A percentile compares a stretch with the other conserved stretches of the same genome.
These are phyloP conservation scores for Belgica antarctica DNA, from an alignment of 2,888 invertebrate species.

Conservation along the genomic window DNA sequence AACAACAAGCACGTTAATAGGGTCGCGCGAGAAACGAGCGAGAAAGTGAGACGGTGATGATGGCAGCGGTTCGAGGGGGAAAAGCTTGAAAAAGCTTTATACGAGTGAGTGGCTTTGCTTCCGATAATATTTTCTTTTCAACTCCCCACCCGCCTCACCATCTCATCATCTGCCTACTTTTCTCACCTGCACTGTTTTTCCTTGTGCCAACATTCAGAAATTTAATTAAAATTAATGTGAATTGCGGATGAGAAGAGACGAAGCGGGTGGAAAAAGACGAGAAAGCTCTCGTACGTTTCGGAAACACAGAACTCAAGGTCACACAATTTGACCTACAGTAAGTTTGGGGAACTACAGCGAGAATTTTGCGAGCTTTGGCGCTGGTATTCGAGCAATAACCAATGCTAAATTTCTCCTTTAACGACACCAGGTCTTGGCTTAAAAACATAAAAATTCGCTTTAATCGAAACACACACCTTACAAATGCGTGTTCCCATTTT, in stretches of 20 bases:
- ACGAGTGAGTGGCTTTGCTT: not conserved
- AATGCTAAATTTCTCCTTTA: no score
- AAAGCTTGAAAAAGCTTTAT: not conserved
- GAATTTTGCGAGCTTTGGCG: no score
- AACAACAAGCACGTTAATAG: slow-evolving; percentile 15
- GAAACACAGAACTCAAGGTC: slow-evolving; percentile 10
- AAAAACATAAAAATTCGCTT: no score
- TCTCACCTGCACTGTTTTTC: slow-evolving; percentile 15
- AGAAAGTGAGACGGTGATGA: no score
- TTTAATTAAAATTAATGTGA: slow-evolving; percentile 18
- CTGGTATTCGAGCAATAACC: no score
- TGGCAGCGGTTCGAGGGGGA: not conserved
- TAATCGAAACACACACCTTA: no score
- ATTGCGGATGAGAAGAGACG: not conserved
- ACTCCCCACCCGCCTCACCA: not conserved
- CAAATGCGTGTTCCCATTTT: no score
- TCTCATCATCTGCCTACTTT: not conserved
- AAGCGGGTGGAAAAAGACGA: not conserved
- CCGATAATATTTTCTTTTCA: not conserved
- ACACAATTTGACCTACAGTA: slow-evolving; percentile 6
- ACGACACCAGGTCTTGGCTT: no score
- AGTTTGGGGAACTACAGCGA: not conserved
- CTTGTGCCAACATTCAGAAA: not conserved
- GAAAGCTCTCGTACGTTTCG: not conserved
- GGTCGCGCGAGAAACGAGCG: slow-evolving; percentile 2